phyloP scores from a whole-genome alignment of 1,140 invertebrate genomes.

The Cydia fagiglandana region DNA sequence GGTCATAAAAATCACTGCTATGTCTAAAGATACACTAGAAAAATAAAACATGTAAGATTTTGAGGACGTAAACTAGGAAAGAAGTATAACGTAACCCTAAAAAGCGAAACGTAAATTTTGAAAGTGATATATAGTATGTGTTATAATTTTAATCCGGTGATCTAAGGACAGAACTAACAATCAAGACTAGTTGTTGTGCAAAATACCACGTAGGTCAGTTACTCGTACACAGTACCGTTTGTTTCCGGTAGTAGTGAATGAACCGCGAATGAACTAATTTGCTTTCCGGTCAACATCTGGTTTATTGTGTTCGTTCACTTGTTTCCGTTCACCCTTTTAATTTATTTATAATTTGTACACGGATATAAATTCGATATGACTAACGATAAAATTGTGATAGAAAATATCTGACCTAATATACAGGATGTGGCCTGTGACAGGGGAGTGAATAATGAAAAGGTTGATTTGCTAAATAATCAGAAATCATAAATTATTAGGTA shows the following conservation, averaged over 20 bases:
- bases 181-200: slow-evolving; percentile 4
- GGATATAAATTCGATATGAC: not conserved
- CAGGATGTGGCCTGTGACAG: not conserved
- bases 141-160: not conserved
- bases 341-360: not conserved
- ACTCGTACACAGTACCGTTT: not conserved
- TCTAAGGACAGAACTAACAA: slow-evolving; percentile 9
- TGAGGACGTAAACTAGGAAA: not conserved
- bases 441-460: not conserved
- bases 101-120: not conserved
- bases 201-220: slow-evolving; percentile 3
- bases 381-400: not conserved
- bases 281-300: slow-evolving; percentile 12
- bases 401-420: slow-evolving; percentile 12
- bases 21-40: not conserved
- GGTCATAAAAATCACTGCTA: not conserved
- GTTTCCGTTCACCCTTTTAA: not conserved
- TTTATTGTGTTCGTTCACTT: slow-evolving; percentile 2
- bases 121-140: not conserved
- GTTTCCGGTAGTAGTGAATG: not conserved
- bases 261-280: not conserved
- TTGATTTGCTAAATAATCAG: too few relatives aligned
- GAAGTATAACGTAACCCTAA: not conserved
- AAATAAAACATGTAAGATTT: not conserved
- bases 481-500: too few relatives aligned